phyloP scores from a whole-genome alignment of 2,888 invertebrate genomes.

The Salticus scenicus region DNA sequence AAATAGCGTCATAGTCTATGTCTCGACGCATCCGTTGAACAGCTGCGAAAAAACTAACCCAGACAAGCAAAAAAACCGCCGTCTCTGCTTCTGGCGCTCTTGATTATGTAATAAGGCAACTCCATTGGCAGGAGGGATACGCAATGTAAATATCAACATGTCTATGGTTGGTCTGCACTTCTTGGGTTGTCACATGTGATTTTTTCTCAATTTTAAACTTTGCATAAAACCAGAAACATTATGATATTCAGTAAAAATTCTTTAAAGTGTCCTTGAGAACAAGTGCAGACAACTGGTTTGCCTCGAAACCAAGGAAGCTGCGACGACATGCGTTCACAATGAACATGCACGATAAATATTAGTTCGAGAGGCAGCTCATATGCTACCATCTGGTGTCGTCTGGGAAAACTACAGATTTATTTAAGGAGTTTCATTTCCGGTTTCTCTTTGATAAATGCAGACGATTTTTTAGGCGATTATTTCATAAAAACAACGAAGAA shows the following conservation, averaged over 20 bases:
- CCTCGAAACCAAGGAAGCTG: conserved; percentile 67
- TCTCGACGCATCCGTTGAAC: conserved; percentile 69
- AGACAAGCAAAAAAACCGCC: conserved; percentile 70
- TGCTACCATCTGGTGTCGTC: conserved; percentile 64
- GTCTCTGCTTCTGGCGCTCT: conserved; percentile 66
- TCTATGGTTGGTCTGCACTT: conserved; percentile 25
- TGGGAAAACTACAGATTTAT: conserved; percentile 42
- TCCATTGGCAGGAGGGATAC: conserved; percentile 54
- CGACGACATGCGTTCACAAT: conserved; percentile 37
- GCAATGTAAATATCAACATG: conserved; percentile 68
- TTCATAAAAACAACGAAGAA: too few species aligned
- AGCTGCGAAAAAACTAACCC: conserved; percentile 70
- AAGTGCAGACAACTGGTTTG: conserved; percentile 58
- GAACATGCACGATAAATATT: conserved; percentile 36
- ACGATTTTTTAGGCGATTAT: too few species aligned
- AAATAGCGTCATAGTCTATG: conserved; percentile 66
- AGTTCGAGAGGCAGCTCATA: conserved; percentile 28
- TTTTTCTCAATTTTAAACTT: conserved; percentile 12
- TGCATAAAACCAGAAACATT: neutral
- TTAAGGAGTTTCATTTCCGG: neutral
- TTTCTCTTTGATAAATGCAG: too few species aligned
- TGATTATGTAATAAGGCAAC: conserved; percentile 69
- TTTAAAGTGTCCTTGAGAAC: conserved; percentile 60
- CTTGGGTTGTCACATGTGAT: neutral
- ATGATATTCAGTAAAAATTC: conserved; percentile 51